Conservation (phyloP, 1,140 invertebrate genomes). For the Pristionchus pacificus region DNA sequence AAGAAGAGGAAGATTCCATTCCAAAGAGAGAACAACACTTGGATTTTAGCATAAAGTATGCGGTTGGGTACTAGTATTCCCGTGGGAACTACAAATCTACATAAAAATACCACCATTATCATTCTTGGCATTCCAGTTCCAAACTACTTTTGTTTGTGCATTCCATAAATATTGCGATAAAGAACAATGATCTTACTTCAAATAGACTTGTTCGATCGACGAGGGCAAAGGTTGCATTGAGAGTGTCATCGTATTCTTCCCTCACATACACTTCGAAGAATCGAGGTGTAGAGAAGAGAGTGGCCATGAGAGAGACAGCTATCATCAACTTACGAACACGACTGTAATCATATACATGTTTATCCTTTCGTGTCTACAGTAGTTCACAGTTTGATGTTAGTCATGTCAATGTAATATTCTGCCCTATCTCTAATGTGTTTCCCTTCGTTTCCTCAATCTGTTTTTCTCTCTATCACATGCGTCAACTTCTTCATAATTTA, state of each 20-base stretch:
- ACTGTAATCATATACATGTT: too few species aligned
- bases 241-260: constrained; percentile 6
- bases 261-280: constrained; percentile 48
- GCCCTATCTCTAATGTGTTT: background rate
- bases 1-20: too few species aligned
- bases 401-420: background rate
- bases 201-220: constrained; percentile 39
- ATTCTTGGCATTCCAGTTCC: background rate
- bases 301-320: constrained; percentile 41
- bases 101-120: too few species aligned
- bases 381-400: constrained; percentile 4
- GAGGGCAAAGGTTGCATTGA: constrained; percentile 10
- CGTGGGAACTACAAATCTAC: too few species aligned
- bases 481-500: too few species aligned
- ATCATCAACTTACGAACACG: constrained; percentile 50
- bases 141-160: background rate
- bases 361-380: too few species aligned
- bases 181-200: constrained; percentile 34
- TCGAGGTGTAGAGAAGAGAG: constrained; percentile 48
- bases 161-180: too few species aligned
- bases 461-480: too few species aligned
- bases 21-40: too few species aligned
- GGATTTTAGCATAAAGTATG: too few species aligned
- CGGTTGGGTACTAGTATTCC: too few species aligned
- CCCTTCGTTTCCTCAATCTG: too few species aligned